phyloP scores from a whole-genome alignment of 2,888 invertebrate species.

The Eristalinus sepulchralis region DNA sequence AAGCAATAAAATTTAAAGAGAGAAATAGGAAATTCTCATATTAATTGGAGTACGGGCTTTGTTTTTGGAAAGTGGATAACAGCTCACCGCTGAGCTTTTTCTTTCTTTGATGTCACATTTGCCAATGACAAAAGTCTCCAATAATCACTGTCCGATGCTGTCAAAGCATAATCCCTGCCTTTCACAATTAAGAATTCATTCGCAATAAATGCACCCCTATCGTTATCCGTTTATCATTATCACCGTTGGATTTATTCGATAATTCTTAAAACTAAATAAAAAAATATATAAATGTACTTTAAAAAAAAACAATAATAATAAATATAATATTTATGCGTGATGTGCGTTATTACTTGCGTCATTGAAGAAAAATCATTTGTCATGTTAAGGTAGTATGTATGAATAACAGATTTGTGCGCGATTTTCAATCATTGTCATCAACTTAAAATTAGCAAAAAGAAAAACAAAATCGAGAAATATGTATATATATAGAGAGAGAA shows the following conservation, averaged over 20 bases:
- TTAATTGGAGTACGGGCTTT: too few species aligned
- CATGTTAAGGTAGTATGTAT: constrained; percentile 36
- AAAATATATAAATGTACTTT: constrained; percentile 30
- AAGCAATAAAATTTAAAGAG: too few species aligned
- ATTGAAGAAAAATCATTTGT: constrained; percentile 29
- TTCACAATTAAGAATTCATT: constrained; percentile 48
- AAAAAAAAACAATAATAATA: constrained; percentile 12
- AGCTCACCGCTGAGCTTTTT: too few species aligned
- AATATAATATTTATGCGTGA: constrained; percentile 53
- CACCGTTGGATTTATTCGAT: constrained; percentile 37
- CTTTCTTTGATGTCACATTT: too few species aligned
- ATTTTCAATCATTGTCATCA: constrained; percentile 5
- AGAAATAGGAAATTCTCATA: too few species aligned
- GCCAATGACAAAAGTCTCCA: too few species aligned
- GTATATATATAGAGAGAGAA: constrained; percentile 27
- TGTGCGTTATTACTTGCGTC: constrained; percentile 45
- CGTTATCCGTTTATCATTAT: constrained; percentile 33
- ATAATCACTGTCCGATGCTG: not conserved
- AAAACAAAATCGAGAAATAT: constrained; percentile 22
- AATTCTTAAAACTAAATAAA: constrained; percentile 60
- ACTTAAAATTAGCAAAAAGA: not conserved
- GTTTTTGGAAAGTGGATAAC: too few species aligned
- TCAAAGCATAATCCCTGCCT: not conserved
- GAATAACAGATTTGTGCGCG: constrained; percentile 60
- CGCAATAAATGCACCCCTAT: constrained; percentile 44